Conservation (phyloP, 2,113 vertebrate genomes). For the Tachuris rubrigastra region DNA sequence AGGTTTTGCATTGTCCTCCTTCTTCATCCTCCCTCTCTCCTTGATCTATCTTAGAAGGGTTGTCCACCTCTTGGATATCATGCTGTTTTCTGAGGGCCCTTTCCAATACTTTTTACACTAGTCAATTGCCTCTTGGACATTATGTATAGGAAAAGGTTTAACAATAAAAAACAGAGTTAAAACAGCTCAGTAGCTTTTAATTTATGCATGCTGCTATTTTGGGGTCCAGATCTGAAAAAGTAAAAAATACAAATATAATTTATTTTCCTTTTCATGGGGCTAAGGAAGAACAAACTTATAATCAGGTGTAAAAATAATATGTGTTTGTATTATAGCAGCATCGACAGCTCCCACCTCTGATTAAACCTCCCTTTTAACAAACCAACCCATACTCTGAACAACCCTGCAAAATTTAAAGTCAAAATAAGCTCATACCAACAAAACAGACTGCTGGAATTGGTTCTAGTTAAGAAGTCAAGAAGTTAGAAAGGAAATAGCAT, state of each 20-base stretch:
- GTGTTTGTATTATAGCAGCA: neutral
- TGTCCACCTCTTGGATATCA: neutral
- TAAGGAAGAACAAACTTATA: neutral
- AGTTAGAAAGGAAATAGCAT: neutral
- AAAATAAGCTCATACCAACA: neutral
- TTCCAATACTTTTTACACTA: neutral
- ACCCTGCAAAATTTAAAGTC: neutral
- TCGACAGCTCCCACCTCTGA: neutral
- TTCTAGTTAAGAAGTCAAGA: neutral
- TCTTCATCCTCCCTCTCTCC: neutral
- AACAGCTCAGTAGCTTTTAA: neutral
- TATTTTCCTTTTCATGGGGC: neutral
- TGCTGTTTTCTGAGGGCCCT: neutral
- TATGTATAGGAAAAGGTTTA: neutral
- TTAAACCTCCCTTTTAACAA: neutral
- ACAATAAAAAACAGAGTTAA: neutral
- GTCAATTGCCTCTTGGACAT: neutral
- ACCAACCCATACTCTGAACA: neutral
- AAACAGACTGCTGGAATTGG: neutral
- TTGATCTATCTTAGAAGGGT: rapidly evolving
- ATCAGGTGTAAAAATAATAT: neutral
- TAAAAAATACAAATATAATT: neutral
- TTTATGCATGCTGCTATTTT: neutral
- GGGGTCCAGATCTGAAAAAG: neutral
- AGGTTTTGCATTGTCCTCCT: neutral